phyloP scores from a whole-genome alignment of 2,888 invertebrate species.

The Chrysina gloriosa region DNA sequence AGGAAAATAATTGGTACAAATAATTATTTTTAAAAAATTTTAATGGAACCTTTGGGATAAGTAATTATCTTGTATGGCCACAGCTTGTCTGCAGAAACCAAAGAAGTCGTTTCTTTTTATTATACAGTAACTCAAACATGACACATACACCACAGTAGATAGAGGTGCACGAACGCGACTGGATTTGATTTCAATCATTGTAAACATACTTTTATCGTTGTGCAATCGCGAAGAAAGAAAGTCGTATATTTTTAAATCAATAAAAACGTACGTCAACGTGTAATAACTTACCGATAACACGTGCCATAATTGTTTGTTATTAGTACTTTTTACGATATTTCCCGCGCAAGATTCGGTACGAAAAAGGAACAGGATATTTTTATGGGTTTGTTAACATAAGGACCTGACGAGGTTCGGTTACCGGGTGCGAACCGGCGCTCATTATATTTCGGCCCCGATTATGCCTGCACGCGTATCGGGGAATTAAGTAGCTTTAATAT shows the following conservation, averaged over 20 bases:
- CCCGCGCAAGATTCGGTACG: not conserved
- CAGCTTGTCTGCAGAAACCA: too few species aligned
- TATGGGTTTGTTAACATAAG: constrained; percentile 22
- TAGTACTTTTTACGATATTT: not conserved
- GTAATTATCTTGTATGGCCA: too few species aligned
- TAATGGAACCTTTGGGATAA: too few species aligned
- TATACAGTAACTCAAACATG: too few species aligned
- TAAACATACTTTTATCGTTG: too few species aligned
- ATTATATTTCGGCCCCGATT: not conserved
- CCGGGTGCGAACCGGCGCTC: not conserved
- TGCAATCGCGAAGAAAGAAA: too few species aligned
- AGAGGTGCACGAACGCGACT: too few species aligned
- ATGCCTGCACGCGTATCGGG: not conserved
- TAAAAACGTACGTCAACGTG: constrained; percentile 1
- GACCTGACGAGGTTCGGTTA: constrained; percentile 16
- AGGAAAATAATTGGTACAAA: too few species aligned
- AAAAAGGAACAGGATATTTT: constrained; percentile 7
- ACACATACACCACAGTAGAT: too few species aligned
- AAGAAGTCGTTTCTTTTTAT: too few species aligned
- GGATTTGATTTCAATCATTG: too few species aligned
- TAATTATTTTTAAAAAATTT: too few species aligned
- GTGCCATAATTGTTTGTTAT: constrained; percentile 3
- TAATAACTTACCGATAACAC: not conserved
- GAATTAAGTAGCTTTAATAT: constrained; percentile 14
- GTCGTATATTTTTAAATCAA: not conserved